Conservation (phyloP, 2,797 vertebrate genomes). For the Aselliscus stoliczkanus region DNA sequence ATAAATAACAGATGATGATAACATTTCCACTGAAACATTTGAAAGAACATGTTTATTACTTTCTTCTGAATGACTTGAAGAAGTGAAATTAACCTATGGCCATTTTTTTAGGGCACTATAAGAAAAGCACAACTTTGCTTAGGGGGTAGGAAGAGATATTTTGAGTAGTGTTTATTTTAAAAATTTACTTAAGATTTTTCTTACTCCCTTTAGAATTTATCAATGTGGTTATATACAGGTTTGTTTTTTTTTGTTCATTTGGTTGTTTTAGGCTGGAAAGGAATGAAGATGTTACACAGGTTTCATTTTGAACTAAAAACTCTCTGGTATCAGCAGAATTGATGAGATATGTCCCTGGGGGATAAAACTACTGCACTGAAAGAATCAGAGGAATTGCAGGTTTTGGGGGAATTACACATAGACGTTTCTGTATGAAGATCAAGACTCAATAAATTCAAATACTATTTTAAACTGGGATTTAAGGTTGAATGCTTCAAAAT, state of each 20-base stretch:
- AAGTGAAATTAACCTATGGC: background rate
- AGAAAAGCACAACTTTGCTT: background rate
- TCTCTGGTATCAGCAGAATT: background rate
- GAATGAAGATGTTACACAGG: background rate
- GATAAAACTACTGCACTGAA: background rate
- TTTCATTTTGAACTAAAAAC: background rate
- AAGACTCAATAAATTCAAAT: background rate
- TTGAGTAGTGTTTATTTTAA: background rate
- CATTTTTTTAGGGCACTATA: background rate
- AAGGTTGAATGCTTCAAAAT: constrained; percentile 24
- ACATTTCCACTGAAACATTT: background rate
- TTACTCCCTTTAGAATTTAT: background rate
- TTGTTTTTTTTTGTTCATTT: background rate
- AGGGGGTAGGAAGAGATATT: background rate
- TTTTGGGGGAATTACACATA: background rate
- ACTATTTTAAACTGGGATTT: background rate
- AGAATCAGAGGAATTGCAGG: background rate
- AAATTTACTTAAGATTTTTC: background rate
- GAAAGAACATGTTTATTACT: background rate
- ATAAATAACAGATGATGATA: background rate
- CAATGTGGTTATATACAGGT: background rate
- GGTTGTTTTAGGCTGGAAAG: background rate
- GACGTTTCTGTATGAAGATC: constrained; percentile 5
- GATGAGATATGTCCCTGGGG: background rate
- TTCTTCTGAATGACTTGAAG: background rate